Conservation (phyloP, 2,888 invertebrate genomes). For the Bimastos eiseni region DNA sequence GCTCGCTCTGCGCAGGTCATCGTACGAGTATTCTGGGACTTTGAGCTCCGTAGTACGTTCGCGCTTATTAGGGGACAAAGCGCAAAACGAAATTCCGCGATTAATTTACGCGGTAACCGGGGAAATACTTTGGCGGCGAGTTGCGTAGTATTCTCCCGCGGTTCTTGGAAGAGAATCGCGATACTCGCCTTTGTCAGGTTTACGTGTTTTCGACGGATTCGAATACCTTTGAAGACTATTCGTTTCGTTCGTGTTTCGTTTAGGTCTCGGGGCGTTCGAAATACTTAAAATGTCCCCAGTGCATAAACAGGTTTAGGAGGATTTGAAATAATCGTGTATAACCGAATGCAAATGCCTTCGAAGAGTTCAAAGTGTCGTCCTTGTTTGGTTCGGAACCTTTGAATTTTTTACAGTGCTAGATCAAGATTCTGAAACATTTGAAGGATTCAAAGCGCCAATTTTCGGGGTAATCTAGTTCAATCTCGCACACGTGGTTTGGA, state of each 20-base stretch:
- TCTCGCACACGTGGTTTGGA: too few relatives aligned
- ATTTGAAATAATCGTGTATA: too few relatives aligned
- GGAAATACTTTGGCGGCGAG: not conserved
- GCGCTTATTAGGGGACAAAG: conserved; percentile 8
- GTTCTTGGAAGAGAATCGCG: not conserved
- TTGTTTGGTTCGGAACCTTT: not conserved
- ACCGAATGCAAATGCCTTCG: not conserved
- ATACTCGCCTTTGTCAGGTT: not conserved
- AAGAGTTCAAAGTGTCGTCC: not conserved
- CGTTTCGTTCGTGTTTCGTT: too few relatives aligned
- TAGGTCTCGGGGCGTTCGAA: too few relatives aligned
- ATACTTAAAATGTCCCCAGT: too few relatives aligned
- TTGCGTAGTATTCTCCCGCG: not conserved
- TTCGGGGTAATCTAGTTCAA: not conserved
- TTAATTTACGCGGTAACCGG: not conserved
- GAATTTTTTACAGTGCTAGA: too few relatives aligned
- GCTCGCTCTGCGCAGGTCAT: not conserved
- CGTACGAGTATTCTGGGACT: not conserved
- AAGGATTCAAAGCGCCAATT: too few relatives aligned
- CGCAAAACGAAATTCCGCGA: not conserved
- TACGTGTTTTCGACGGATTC: not conserved
- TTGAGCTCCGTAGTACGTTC: conserved; percentile 15
- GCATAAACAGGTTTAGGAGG: too few relatives aligned
- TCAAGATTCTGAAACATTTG: too few relatives aligned
- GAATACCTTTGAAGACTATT: not conserved